Evolutionary conservation across 2,888 invertebrate genomes (phyloP).

Genomic region (Cosmorhoe ocellata): DNA sequence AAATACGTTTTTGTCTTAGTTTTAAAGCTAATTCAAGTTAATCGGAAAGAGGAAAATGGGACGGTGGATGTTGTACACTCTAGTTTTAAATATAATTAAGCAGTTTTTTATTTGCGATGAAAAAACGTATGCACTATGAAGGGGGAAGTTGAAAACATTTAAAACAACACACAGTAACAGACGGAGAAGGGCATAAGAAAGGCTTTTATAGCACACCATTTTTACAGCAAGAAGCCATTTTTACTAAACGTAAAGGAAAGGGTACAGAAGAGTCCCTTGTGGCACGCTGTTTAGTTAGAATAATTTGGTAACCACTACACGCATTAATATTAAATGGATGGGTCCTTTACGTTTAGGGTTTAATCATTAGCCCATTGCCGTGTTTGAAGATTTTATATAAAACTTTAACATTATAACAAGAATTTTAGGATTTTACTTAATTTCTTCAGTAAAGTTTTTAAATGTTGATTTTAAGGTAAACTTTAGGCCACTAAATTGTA

Average conservation of each 20-base stretch:
- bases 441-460: not conserved
- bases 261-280: too few relatives aligned
- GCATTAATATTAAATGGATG: not conserved
- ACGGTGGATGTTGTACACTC: slow-evolving; percentile 75
- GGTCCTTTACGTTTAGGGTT: not conserved
- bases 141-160: slow-evolving; percentile 27
- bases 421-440: not conserved
- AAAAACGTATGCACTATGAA: slow-evolving; percentile 50
- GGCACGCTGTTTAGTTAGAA: too few relatives aligned
- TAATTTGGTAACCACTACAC: too few relatives aligned
- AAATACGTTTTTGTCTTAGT: slow-evolving; percentile 70
- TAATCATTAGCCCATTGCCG: not conserved
- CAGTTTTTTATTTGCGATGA: slow-evolving; percentile 49
- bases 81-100: slow-evolving; percentile 69
- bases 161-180: slow-evolving; percentile 18
- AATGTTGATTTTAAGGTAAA: too few relatives aligned
- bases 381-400: not conserved
- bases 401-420: not conserved
- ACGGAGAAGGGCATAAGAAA: slow-evolving; percentile 29
- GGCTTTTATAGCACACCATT: slow-evolving; percentile 37
- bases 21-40: slow-evolving; percentile 77
- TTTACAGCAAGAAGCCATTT: not conserved
- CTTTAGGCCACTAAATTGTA: slow-evolving; percentile 18
- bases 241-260: not conserved
- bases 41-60: slow-evolving; percentile 79